Percentiles rank a stretch among this genome's conserved stretches.
These are phyloP conservation scores for Erebia ligea DNA, from an alignment of 2,888 invertebrate genomes.

Conservation along the genomic window DNA sequence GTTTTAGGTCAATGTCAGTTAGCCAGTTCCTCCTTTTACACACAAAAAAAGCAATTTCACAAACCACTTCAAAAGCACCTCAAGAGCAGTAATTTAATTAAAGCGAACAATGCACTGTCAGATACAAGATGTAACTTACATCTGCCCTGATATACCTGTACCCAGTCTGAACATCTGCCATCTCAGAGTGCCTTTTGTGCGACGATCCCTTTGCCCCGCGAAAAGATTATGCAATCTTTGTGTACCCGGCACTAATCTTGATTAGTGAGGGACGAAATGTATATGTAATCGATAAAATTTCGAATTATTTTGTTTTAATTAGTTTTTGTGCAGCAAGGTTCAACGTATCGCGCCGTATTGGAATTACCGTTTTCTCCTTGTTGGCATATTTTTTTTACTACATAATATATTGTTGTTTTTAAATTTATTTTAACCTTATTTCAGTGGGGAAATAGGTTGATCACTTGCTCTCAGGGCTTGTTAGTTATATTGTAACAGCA, in stretches of 20 bases:
- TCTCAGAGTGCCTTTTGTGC: slow-evolving; percentile 48
- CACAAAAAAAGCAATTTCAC: slow-evolving; percentile 18
- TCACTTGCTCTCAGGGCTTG: background rate
- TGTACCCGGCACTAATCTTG: slow-evolving; percentile 63
- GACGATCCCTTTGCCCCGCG: slow-evolving; percentile 57
- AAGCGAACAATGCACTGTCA: slow-evolving; percentile 57
- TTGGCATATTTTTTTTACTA: background rate
- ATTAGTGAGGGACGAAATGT: slow-evolving; percentile 50
- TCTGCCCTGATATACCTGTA: slow-evolving; percentile 76
- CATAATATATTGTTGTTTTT: too few species aligned
- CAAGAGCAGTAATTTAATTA: slow-evolving; percentile 68
- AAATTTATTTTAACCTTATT: background rate
- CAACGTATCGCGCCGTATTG: background rate
- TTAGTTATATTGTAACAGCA: background rate
- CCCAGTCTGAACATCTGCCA: slow-evolving; percentile 64
- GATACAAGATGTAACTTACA: slow-evolving; percentile 57
- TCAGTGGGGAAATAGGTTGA: background rate
- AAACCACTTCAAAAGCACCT: slow-evolving; percentile 24
- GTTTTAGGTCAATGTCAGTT: too few species aligned
- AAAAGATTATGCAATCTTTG: slow-evolving; percentile 72
- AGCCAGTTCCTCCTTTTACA: background rate
- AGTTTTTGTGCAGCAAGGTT: background rate
- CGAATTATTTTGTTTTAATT: background rate
- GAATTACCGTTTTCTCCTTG: background rate
- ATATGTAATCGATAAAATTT: slow-evolving; percentile 33